These are phyloP conservation scores for Caligus rogercresseyi DNA, from an alignment of 1,140 invertebrate species.

Conservation along the genomic window DNA sequence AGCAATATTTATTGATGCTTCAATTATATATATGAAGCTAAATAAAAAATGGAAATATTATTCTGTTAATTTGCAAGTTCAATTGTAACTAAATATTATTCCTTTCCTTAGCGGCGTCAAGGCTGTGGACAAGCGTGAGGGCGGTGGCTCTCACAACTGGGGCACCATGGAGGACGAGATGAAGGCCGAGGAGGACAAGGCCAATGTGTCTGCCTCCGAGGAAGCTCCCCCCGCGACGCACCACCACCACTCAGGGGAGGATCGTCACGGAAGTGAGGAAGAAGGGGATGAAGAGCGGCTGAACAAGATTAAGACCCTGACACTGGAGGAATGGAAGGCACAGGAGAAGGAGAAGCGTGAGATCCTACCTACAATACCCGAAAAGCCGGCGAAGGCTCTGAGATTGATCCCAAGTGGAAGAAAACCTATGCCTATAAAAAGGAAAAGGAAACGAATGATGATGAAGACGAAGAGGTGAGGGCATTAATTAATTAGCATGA, in stretches of 20 bases:
- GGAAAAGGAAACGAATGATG: conserved; percentile 48
- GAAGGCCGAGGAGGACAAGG: conserved; percentile 36
- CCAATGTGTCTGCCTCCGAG: conserved; percentile 19
- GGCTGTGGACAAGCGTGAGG: conserved; percentile 78
- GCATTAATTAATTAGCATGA: conserved; percentile 22
- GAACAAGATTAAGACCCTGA: conserved; percentile 30
- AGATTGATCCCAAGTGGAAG: conserved; percentile 75
- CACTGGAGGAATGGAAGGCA: conserved; percentile 74
- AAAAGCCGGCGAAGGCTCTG: conserved; percentile 68
- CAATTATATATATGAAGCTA: conserved; percentile 2
- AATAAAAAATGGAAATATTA: no score
- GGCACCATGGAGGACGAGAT: conserved; percentile 78
- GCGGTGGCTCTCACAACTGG: conserved; percentile 85
- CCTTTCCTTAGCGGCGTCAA: conserved; percentile 59
- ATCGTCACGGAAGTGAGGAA: conserved; percentile 21
- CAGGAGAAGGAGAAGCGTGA: conserved; percentile 42
- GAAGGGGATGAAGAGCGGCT: conserved; percentile 25
- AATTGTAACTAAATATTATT: background rate
- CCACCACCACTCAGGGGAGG: conserved; percentile 20
- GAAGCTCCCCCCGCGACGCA: background rate
- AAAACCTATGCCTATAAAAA: conserved; percentile 68
- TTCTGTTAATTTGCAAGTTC: no score
- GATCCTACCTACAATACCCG: conserved; percentile 71
- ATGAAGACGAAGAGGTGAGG: conserved; percentile 39
- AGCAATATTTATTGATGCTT: background rate